Conservation (phyloP, 1,140 invertebrate species). For the Sycophaga agraensis region DNA sequence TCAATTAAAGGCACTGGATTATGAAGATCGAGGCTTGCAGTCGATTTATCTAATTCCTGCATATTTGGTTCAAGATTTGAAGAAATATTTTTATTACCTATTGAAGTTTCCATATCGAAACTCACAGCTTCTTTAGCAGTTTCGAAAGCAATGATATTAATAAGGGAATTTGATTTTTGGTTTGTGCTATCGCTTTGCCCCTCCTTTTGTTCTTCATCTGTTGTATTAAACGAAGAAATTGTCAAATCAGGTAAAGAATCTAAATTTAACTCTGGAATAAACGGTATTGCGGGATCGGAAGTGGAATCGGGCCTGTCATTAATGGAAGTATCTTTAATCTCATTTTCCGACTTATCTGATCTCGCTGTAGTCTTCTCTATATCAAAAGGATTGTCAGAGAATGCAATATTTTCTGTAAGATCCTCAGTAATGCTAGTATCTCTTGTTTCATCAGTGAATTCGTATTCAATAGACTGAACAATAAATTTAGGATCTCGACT, state of each 20-base stretch:
- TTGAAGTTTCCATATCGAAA: no score
- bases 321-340: slow-evolving; percentile 35
- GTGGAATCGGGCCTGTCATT: slow-evolving; percentile 38
- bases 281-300: slow-evolving; percentile 36
- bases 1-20: no score
- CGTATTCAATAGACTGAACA: slow-evolving; percentile 24
- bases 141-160: no score
- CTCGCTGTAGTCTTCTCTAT: slow-evolving; percentile 36
- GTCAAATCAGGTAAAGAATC: slow-evolving; percentile 49
- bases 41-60: no score
- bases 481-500: background rate
- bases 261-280: slow-evolving; percentile 50
- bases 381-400: slow-evolving; percentile 28
- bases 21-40: no score
- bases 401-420: slow-evolving; percentile 10
- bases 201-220: slow-evolving; percentile 27
- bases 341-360: slow-evolving; percentile 35
- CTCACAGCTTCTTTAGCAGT: background rate
- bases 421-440: slow-evolving; percentile 33
- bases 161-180: no score
- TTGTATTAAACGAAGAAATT: slow-evolving; percentile 43
- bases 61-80: no score
- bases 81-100: no score
- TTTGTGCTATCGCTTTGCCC: background rate
- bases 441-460: slow-evolving; percentile 33